Conservation (phyloP, 1,140 invertebrate species). For the Micrasema longulum region DNA sequence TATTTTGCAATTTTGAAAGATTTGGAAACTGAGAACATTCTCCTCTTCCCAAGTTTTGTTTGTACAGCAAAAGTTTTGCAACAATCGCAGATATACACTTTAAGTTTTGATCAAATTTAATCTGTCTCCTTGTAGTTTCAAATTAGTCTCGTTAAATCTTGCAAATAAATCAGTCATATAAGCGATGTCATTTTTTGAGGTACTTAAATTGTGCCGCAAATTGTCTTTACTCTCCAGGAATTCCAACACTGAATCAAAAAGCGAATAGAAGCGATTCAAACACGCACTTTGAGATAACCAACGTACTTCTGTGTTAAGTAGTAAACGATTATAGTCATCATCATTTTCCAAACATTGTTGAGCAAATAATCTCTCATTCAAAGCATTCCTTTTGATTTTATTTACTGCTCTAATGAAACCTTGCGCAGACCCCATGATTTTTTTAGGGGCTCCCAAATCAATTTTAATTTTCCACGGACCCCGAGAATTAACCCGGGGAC, state of each 20-base stretch:
- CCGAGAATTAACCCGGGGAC: too few species aligned
- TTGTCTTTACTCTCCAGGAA: conserved; percentile 1
- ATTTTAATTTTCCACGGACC: too few species aligned
- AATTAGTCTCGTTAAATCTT: background rate
- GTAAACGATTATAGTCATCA: background rate
- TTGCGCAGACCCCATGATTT: too few species aligned
- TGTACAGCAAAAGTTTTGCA: conserved; percentile 1
- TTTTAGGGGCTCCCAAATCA: too few species aligned
- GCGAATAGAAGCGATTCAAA: background rate
- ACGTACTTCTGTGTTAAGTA: background rate
- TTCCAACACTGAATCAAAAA: background rate
- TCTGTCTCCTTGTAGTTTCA: background rate
- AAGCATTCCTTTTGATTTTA: background rate
- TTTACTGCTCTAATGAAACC: background rate
- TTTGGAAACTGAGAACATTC: too few species aligned
- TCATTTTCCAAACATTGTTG: background rate
- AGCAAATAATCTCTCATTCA: background rate
- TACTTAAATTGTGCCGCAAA: background rate
- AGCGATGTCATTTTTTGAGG: background rate
- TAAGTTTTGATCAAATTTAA: conserved; percentile 3
- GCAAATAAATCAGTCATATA: background rate
- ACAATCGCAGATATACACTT: too few species aligned
- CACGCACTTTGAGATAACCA: background rate
- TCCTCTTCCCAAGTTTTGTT: conserved; percentile 1
- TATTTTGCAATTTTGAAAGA: too few species aligned